phyloP scores from a whole-genome alignment of 2,888 invertebrate genomes.

The Teinopalpus imperialis region DNA sequence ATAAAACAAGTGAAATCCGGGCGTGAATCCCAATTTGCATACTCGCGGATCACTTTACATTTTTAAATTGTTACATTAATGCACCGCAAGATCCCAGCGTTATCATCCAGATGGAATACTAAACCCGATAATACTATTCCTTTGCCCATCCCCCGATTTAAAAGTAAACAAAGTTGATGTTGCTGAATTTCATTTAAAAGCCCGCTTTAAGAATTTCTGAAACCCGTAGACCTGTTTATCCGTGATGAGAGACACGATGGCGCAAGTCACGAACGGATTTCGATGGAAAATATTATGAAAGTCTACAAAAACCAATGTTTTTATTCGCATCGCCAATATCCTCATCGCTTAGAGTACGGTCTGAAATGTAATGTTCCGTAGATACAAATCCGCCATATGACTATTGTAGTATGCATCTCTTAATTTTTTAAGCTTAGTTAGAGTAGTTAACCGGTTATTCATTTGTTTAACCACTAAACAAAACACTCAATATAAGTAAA shows the following conservation, averaged over 20 bases:
- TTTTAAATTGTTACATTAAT: slow-evolving; percentile 21
- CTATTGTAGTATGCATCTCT: no score
- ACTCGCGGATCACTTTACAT: slow-evolving; percentile 17
- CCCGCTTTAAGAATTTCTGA: slow-evolving; percentile 44
- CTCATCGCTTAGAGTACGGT: no score
- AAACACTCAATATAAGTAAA: no score
- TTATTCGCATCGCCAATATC: no score
- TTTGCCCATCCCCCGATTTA: slow-evolving; percentile 32
- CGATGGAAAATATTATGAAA: not conserved
- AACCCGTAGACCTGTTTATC: slow-evolving; percentile 49
- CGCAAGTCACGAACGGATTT: slow-evolving; percentile 35
- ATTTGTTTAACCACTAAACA: no score
- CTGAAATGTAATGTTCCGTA: no score
- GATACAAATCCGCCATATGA: no score
- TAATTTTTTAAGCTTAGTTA: no score
- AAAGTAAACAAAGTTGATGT: slow-evolving; percentile 48
- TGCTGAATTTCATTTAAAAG: slow-evolving; percentile 54
- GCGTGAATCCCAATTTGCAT: slow-evolving; percentile 23
- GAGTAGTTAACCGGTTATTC: no score
- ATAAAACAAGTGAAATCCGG: slow-evolving; percentile 9
- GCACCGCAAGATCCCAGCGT: slow-evolving; percentile 1
- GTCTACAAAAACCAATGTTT: not conserved
- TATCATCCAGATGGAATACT: slow-evolving; percentile 11
- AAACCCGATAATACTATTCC: slow-evolving; percentile 10
- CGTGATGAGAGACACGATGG: slow-evolving; percentile 43